These are phyloP conservation scores for Astropecten irregularis DNA, from an alignment of 53 echinoderm and acorn worm genomes.

Conservation along the genomic window DNA sequence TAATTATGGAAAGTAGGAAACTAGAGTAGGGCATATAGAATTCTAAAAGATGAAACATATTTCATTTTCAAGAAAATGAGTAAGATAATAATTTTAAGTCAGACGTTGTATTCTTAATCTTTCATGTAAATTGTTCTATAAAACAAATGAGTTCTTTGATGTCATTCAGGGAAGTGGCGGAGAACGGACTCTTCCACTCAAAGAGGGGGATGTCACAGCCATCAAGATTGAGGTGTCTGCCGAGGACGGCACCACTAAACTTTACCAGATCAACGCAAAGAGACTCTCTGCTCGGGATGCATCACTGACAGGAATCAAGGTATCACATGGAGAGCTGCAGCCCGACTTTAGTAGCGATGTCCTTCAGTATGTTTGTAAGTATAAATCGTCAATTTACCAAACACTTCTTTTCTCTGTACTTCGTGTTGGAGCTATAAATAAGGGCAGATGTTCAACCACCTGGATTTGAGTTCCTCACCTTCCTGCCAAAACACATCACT, in stretches of 20 bases:
- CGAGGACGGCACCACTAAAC: slow-evolving; percentile 94
- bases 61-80: no score
- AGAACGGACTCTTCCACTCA: slow-evolving; percentile 75
- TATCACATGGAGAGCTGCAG: slow-evolving; percentile 59
- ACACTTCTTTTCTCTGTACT: not conserved
- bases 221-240: slow-evolving; percentile 95
- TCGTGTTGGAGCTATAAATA: no score
- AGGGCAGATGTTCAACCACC: no score
- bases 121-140: no score
- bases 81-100: no score
- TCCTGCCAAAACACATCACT: no score
- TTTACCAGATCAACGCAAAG: slow-evolving; percentile 82
- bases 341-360: slow-evolving; percentile 75
- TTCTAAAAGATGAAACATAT: no score
- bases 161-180: slow-evolving; percentile 86
- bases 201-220: slow-evolving; percentile 75
- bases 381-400: not conserved
- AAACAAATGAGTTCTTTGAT: no score
- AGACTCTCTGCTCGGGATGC: slow-evolving; percentile 89
- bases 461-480: no score
- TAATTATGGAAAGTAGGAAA: no score
- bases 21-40: no score
- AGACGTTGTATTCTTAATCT: no score
- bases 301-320: slow-evolving; percentile 66
- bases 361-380: slow-evolving; percentile 73